These are phyloP conservation scores for Contarinia nasturtii DNA, from an alignment of 1,140 invertebrate genomes.

Conservation along the genomic window DNA sequence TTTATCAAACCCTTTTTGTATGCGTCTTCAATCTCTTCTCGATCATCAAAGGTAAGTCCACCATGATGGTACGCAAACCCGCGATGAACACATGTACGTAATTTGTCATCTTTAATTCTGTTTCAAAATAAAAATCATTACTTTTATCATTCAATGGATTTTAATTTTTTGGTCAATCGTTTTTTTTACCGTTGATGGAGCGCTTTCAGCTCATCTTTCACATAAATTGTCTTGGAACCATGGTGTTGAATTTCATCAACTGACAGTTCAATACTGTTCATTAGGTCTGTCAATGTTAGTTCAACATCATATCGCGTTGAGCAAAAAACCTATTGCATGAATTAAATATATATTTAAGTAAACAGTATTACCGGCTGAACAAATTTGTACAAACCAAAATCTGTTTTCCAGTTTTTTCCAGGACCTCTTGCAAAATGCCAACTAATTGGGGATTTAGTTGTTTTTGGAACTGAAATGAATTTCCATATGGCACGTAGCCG, in stretches of 20 bases:
- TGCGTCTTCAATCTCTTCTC: slow-evolving; percentile 37
- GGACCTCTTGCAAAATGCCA: too few species aligned
- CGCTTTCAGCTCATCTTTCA: too few species aligned
- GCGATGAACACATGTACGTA: slow-evolving; percentile 27
- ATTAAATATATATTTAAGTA: neutral
- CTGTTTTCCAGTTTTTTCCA: neutral
- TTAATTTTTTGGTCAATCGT: too few species aligned
- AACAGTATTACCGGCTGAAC: neutral
- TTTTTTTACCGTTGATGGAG: too few species aligned
- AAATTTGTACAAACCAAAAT: neutral
- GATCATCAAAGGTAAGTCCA: slow-evolving; percentile 42
- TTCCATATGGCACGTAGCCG: too few species aligned
- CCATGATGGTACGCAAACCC: slow-evolving; percentile 65
- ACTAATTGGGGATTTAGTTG: too few species aligned
- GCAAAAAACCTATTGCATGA: neutral
- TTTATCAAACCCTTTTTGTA: slow-evolving; percentile 42
- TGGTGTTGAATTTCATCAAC: neutral
- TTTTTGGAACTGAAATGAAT: too few species aligned
- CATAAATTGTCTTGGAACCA: neutral
- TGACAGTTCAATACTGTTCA: neutral
- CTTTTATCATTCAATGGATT: too few species aligned
- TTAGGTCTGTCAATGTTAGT: neutral
- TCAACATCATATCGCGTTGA: neutral
- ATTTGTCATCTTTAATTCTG: slow-evolving; percentile 10
- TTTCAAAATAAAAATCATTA: neutral